Base-by-base conservation (phyloP, 2,113 vertebrate genomes). In the Blennius ocellaris region DNA sequence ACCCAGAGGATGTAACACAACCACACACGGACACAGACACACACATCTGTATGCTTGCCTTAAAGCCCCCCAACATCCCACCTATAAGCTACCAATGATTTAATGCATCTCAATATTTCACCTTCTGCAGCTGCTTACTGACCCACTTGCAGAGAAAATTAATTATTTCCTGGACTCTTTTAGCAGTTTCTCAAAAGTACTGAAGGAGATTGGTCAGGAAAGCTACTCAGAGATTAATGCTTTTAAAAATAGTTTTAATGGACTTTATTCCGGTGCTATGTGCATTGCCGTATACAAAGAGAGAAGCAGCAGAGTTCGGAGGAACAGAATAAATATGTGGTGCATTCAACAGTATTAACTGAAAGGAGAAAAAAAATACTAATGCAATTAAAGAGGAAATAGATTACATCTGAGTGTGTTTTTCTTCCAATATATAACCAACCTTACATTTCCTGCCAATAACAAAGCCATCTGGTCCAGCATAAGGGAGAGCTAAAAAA, bases 71-170 rank as follows among this genome's bases (percentile, higher is more conserved):
- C 54, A 79, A 77, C 72, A 84, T 67, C 55, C 78, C 63, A 81
- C 81, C 75, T 78, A 82, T 82, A 70, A 81, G 77, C 72, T 79
- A 82, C 78, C 64, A 78, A 69, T 83, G 82, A 81, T 78, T 88
- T 85, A 84, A 90, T 88, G 78, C 82, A 83, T 84, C 66, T 82
- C 80, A 83, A 81, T 90, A 78, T 87, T 87, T 89, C 84, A 86
- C 85, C 84, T 91, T 85, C 80, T 38, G 48, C 78, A 5, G 84
- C 83, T 84, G 74, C 78, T 84, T 62, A 75, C 70, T 92, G 88
- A 91, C 87, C 86, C 69, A 90, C 76, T 90, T 90, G 45, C 67
- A 73, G 75, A 56, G 57, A 75, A 30, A 82, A 82, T 89, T 84
- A 82, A 87, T 88, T 83, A 88, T 89, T 89, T 88, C 78, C 80